phyloP scores from a whole-genome alignment of 2,113 vertebrate species.

The Miniopterus natalensis region DNA sequence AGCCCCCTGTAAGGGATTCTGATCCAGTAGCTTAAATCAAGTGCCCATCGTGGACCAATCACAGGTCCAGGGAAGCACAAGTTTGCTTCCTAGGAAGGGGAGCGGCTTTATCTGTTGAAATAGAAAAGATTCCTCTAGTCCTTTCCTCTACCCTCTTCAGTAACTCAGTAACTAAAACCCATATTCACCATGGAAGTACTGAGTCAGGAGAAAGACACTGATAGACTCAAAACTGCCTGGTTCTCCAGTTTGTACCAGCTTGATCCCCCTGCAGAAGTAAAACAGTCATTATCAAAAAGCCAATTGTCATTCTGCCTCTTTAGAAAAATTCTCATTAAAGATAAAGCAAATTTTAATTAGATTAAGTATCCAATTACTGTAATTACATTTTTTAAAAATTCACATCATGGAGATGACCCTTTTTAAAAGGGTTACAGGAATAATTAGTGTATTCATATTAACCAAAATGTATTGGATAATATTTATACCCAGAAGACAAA shows the following conservation, averaged over 20 bases:
- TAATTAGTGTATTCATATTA: conserved; percentile 94
- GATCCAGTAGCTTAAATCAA: background rate
- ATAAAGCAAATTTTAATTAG: conserved; percentile 94
- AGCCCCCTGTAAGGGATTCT: background rate
- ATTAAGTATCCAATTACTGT: conserved; percentile 94
- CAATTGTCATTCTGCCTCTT: conserved; percentile 91
- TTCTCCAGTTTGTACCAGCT: conserved; percentile 80
- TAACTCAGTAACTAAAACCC: background rate
- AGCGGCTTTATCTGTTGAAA: background rate
- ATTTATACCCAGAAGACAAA: conserved; percentile 93
- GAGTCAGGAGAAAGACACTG: background rate
- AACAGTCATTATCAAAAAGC: conserved; percentile 91
- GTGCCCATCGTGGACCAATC: background rate
- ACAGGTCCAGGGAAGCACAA: background rate
- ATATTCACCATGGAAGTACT: background rate
- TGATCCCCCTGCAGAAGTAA: conserved; percentile 88
- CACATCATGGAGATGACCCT: conserved; percentile 92
- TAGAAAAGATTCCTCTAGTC: background rate
- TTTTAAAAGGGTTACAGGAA: conserved; percentile 92
- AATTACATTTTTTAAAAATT: conserved; percentile 92
- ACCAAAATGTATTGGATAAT: conserved; percentile 93
- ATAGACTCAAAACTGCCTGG: conserved; percentile 32
- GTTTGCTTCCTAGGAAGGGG: background rate
- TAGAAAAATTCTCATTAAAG: conserved; percentile 92
- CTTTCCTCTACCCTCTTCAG: background rate